These are phyloP conservation scores for Triplophysa rosa DNA, from an alignment of 2,113 vertebrate species.

Conservation along the genomic window DNA sequence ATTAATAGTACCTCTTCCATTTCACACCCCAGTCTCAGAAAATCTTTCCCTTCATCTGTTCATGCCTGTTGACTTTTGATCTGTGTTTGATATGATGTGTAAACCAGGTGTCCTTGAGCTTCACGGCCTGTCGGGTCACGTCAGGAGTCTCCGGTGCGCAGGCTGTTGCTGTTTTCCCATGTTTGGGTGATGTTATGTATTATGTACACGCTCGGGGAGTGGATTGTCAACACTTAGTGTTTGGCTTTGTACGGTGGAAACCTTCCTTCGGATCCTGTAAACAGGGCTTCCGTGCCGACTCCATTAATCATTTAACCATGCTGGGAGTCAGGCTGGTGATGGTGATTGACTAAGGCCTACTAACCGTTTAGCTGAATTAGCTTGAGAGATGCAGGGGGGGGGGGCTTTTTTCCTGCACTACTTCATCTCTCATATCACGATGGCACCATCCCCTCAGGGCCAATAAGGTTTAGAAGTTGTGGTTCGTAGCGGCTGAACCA, in stretches of 20 bases:
- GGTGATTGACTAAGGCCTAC: neutral
- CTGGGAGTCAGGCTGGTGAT: conserved; percentile 3
- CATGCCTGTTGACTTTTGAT: conserved; percentile 25
- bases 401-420: neutral
- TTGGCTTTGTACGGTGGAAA: conserved; percentile 29
- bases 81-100: conserved; percentile 5
- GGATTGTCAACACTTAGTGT: conserved; percentile 28
- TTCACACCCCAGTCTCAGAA: neutral
- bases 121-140: conserved; percentile 24
- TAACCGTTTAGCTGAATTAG: conserved; percentile 33
- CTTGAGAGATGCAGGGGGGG: neutral
- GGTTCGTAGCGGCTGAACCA: conserved; percentile 52
- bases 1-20: conserved; percentile 42
- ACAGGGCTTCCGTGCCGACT: conserved; percentile 27
- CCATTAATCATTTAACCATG: conserved; percentile 35
- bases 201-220: conserved; percentile 29
- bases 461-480: conserved; percentile 57
- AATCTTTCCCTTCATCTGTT: conserved; percentile 13
- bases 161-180: conserved; percentile 36
- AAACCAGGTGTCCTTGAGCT: conserved; percentile 31
- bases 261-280: conserved; percentile 23
- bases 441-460: conserved; percentile 24
- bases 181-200: conserved; percentile 37
- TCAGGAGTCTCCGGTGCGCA: conserved; percentile 15
- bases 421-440: neutral